Evolutionary conservation across 2,113 vertebrate species (phyloP).

Genomic region (Tragelaphus strepsiceros): DNA sequence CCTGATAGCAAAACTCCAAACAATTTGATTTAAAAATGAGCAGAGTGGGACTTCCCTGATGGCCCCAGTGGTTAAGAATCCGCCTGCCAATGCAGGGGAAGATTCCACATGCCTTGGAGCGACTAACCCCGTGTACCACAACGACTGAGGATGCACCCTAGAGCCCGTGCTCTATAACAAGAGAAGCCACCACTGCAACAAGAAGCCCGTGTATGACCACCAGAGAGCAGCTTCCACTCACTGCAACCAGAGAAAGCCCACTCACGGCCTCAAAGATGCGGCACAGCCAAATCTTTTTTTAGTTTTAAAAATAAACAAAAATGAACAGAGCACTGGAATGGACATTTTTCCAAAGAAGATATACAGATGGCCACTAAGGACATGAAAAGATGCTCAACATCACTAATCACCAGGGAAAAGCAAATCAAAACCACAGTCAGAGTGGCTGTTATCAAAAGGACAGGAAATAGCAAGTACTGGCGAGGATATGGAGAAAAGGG

Average conservation of each 20-base stretch:
- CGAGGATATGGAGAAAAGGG: not conserved
- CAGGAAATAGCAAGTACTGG: not conserved
- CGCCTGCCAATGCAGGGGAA: not conserved
- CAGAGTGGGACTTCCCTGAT: not conserved
- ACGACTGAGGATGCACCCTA: not conserved
- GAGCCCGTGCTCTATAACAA: not conserved
- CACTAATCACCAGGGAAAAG: too few relatives aligned
- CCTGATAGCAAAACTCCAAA: not conserved
- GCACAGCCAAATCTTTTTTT: not conserved
- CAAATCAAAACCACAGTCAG: not conserved
- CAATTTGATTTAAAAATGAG: not conserved
- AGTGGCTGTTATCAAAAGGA: not conserved
- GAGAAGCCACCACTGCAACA: fast-evolving
- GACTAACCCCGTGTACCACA: not conserved
- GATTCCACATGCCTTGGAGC: not conserved
- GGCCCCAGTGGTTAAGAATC: not conserved
- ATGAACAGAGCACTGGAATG: not conserved
- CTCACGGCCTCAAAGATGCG: not conserved
- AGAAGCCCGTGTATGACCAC: fast-evolving
- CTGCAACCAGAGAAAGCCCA: not conserved
- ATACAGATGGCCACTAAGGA: not conserved
- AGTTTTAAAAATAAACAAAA: not conserved
- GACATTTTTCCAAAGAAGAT: not conserved
- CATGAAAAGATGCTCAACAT: not conserved
- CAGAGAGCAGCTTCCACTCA: not conserved